phyloP scores from a whole-genome alignment of 2,888 invertebrate genomes.

The Drosophila cyrtoloma region DNA sequence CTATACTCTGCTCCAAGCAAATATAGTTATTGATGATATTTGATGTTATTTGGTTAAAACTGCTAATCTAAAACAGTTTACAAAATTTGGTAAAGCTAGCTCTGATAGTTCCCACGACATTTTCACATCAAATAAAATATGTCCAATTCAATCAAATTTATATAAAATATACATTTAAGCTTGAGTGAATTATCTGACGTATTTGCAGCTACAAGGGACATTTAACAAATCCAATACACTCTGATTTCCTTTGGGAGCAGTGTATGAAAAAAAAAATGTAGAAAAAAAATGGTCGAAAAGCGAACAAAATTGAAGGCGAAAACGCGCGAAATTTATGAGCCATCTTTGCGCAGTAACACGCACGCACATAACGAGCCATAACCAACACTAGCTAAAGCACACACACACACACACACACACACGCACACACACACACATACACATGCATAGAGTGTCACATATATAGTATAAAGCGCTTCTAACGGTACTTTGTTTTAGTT shows the following conservation, averaged over 20 bases:
- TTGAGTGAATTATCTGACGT: background rate
- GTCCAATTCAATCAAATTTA: background rate
- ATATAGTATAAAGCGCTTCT: conserved; percentile 55
- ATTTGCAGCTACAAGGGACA: background rate
- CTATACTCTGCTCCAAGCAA: background rate
- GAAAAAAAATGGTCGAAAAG: conserved; percentile 38
- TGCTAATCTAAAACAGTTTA: no score
- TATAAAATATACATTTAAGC: background rate
- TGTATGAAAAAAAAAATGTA: background rate
- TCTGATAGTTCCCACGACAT: background rate
- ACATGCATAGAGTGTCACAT: conserved; percentile 14
- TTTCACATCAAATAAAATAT: background rate
- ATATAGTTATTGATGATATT: background rate
- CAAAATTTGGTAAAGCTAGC: background rate
- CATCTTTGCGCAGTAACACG: conserved; percentile 79
- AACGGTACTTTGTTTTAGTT: conserved; percentile 79
- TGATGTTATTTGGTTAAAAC: no score
- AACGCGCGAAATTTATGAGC: conserved; percentile 78
- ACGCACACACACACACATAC: conserved; percentile 3
- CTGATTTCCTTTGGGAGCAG: background rate
- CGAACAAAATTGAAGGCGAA: conserved; percentile 64
- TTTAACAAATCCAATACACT: conserved; percentile 2
- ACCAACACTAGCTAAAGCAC: conserved; percentile 59
- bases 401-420: conserved; percentile 16
- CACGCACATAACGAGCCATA: conserved; percentile 76